Evolutionary conservation across 1,140 invertebrate genomes (phyloP), one percentile per base, ranked within the genome.

Genomic region (Nomia melanderi): DNA sequence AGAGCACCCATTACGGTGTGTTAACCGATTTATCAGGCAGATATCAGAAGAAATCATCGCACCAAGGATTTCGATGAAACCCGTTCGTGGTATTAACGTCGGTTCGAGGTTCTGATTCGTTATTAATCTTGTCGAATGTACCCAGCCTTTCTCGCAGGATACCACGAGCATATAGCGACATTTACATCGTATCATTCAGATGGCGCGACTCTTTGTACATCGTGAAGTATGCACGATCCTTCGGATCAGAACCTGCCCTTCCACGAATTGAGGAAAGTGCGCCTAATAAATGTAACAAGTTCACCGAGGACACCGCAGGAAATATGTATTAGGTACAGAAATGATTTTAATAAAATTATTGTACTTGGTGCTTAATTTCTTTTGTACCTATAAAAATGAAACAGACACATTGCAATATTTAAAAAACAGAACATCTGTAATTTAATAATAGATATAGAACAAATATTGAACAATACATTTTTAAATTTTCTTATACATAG

Each of bases 151-250:
- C 83, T 78, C 78, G 57, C 41, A 12, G 73, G 25, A 54, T 57
- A 76, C 82, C 82, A 85, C 83, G 78, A 70, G 39, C 78, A 77
- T 67, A 66, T 60, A 81, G 5, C 83, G 83, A 85, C 83, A 85
- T 85, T 85, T 85, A 72, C 78, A 41, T 54, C 53, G 75, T 84
- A 62, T 85, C 82, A 78, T 84, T 78, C 78, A 62, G 72, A 44
- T 72, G 70, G 53, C 66, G 79, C 71, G 62, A 27, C 29, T 65
- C 57, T 36, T 39, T 56, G 57, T 14, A 65, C 60, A 25, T 41
- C 47, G 20, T 77, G 12, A 53, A 59, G 53, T 59, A 78, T 59
- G 33, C 78, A 33, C 59, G 73, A 70, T 70, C 39, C 36, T 54
- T 64, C 47, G 50, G 63, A 78, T 39, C 50, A 31, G 25, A 27